A percentile compares a stretch with the other conserved stretches of the same genome.
phyloP scores from a whole-genome alignment of 2,797 vertebrate genomes.

The Enteromius paludinosus region DNA sequence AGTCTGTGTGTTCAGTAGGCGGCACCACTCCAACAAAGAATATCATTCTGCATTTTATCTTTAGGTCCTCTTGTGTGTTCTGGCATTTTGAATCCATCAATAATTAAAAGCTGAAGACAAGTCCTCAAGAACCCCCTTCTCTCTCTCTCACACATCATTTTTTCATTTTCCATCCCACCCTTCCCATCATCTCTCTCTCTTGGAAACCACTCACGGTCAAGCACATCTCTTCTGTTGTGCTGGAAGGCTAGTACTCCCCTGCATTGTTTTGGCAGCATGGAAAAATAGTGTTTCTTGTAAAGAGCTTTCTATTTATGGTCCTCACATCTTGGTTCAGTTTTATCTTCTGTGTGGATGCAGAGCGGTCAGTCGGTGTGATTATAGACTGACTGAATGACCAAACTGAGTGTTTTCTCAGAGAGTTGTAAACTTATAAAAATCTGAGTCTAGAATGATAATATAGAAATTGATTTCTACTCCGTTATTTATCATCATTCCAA shows the following conservation, averaged over 20 bases:
- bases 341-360: background rate
- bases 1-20: background rate
- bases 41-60: constrained; percentile 16
- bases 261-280: constrained; percentile 23
- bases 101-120: constrained; percentile 56
- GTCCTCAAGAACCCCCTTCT: constrained; percentile 34
- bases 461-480: background rate
- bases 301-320: constrained; percentile 32
- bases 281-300: constrained; percentile 5
- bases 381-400: background rate
- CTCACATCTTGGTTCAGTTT: background rate
- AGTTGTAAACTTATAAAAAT: background rate
- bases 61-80: constrained; percentile 35
- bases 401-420: background rate
- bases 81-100: constrained; percentile 52
- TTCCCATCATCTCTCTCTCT: constrained; percentile 36
- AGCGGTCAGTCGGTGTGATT: background rate
- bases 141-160: constrained; percentile 11
- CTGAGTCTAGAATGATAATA: background rate
- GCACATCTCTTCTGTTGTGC: background rate
- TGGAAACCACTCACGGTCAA: constrained; percentile 15
- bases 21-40: background rate
- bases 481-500: background rate
- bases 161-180: constrained; percentile 6
- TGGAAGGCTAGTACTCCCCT: constrained; percentile 13